A percentile compares a stretch with the other conserved stretches of the same genome.
Conservation (phyloP, 2,113 vertebrate species). For the Hippocampus barbouri region DNA sequence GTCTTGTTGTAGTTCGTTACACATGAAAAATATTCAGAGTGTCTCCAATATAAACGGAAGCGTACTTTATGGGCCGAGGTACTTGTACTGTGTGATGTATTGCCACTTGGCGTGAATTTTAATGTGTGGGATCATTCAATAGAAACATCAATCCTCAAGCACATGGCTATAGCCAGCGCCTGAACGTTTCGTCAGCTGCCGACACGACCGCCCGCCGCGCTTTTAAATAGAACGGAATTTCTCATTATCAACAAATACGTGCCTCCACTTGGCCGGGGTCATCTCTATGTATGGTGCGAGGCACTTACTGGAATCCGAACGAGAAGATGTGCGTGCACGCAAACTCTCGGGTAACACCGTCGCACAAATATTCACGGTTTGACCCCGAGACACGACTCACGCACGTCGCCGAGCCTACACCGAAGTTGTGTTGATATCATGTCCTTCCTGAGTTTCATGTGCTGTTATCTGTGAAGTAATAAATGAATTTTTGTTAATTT, state of each 20-base stretch:
- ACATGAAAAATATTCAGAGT: not conserved
- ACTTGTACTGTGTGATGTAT: not conserved
- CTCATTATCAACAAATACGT: conserved; percentile 56
- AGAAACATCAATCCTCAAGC: not conserved
- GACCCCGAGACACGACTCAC: not conserved
- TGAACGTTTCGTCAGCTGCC: not conserved
- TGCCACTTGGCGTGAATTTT: not conserved
- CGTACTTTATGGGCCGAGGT: not conserved
- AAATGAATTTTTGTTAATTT: no score
- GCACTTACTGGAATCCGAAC: conserved; percentile 22
- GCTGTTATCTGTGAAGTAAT: no score
- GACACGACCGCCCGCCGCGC: not conserved
- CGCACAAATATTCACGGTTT: not conserved
- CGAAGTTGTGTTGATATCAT: not conserved
- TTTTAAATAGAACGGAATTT: conserved; percentile 58
- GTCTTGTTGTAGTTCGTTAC: not conserved
- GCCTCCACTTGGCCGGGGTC: conserved; percentile 37
- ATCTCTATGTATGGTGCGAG: conserved; percentile 21
- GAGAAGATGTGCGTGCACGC: not conserved
- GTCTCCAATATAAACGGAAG: no score
- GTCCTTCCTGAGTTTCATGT: not conserved
- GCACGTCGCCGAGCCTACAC: not conserved
- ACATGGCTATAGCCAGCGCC: not conserved
- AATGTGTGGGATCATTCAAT: not conserved
- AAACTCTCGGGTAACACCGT: not conserved